A percentile compares a stretch with the other conserved stretches of the same genome.
phyloP scores from a whole-genome alignment of 2,113 vertebrate genomes.

The Xiphophorus hellerii region DNA sequence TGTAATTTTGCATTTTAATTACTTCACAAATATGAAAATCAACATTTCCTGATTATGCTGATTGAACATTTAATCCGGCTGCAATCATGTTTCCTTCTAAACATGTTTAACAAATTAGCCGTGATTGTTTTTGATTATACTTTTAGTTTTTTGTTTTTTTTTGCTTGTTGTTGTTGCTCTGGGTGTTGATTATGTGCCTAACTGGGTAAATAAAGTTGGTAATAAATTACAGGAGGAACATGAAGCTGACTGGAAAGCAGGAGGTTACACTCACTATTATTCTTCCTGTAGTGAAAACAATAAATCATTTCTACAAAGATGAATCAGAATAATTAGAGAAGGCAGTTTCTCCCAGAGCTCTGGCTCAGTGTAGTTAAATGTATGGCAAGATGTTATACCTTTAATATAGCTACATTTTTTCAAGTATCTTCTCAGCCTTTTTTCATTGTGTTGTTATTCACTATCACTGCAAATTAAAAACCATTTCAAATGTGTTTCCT shows the following conservation, averaged over 20 bases:
- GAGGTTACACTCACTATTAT: conserved; percentile 1
- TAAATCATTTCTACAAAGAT: conserved; percentile 19
- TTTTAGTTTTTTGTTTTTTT: neutral
- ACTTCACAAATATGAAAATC: neutral
- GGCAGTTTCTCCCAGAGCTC: neutral
- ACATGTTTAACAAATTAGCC: neutral
- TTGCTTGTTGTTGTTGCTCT: neutral
- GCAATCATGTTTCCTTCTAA: neutral
- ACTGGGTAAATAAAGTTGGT: conserved; percentile 6
- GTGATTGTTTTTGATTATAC: neutral
- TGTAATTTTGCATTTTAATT: neutral
- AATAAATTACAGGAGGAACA: conserved; percentile 20
- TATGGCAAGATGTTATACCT: no score
- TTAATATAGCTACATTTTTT: no score
- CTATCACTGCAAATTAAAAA: no score
- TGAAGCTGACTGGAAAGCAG: neutral
- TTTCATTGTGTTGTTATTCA: no score
- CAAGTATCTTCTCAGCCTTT: no score
- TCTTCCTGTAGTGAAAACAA: conserved; percentile 5
- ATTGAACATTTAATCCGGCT: conserved; percentile 1
- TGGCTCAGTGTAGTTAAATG: no score
- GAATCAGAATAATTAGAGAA: conserved; percentile 20
- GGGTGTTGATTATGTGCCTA: neutral
- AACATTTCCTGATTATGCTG: neutral
- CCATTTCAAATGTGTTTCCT: no score